Conservation (phyloP, 2,797 vertebrate genomes). For the Bryconaethiops microstoma region DNA sequence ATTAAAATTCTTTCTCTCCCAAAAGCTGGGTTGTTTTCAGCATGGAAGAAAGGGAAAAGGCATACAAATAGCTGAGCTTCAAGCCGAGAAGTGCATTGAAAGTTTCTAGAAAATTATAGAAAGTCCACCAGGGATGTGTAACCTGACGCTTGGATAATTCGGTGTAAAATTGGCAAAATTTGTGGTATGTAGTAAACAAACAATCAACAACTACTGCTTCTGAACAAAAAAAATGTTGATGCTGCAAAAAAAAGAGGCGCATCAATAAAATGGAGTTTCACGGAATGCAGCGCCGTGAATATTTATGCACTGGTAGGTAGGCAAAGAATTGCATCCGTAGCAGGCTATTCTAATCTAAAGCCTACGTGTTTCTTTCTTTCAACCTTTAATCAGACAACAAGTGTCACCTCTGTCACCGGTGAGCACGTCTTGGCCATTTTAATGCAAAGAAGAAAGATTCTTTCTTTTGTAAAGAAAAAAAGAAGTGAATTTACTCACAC, state of each 20-base stretch:
- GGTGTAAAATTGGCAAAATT: slow-evolving; percentile 68
- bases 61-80: slow-evolving; percentile 55
- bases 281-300: background rate
- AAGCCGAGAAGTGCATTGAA: slow-evolving; percentile 58
- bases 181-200: slow-evolving; percentile 63
- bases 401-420: background rate
- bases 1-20: slow-evolving; percentile 65
- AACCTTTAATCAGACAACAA: background rate
- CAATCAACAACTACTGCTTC: slow-evolving; percentile 45
- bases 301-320: background rate
- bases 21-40: slow-evolving; percentile 67
- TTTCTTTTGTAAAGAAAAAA: slow-evolving; percentile 38
- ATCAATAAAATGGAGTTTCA: background rate
- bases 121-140: slow-evolving; percentile 59
- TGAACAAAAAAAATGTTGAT: slow-evolving; percentile 20
- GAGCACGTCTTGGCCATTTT: slow-evolving; percentile 1
- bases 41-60: slow-evolving; percentile 54
- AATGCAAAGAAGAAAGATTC: slow-evolving; percentile 4
- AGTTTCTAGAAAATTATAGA: slow-evolving; percentile 59
- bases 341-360: background rate
- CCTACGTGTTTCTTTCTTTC: background rate
- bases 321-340: background rate
- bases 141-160: slow-evolving; percentile 63
- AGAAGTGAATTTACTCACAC: slow-evolving; percentile 59
- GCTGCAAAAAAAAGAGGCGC: background rate